Evolutionary conservation across 2,888 invertebrate genomes (phyloP), one percentile per base, ranked within the genome.

Genomic region (Callinectes sapidus): DNA sequence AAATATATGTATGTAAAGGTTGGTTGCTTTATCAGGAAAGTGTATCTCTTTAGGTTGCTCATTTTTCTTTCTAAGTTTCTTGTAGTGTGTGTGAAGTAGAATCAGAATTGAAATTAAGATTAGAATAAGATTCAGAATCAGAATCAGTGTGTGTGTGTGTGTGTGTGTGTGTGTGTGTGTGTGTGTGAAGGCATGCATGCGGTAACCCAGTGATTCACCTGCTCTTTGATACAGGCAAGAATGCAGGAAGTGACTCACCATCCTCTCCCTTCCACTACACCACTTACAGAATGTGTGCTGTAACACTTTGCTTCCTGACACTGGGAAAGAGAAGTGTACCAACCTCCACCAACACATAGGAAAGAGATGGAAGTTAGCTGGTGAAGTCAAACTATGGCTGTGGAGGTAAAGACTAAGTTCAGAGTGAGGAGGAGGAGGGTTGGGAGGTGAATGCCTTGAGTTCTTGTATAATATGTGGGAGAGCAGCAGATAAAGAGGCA

Each of bases 151-250:
- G 61, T 61, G 61, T 61, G 61, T 61, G 61, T 61, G 61, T 61
- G 61, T 61, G 61, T 61, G 61, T 61, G 61, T 61, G 61, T 61
- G 61, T 61, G 61, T 61, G 61, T 61, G 61, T 61, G 61, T 61
- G 61, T 61, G 61, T 61, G 61, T 61, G 61, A 18, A 61, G 16
- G 61, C 23, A 23, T 61, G 61, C 23, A 23, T 61, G 61, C 23
- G 6, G 8, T 10, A 48, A 23, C 23, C 23, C 23, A 23, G 61
- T 61, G 61, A 48, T 61, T 61, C 18, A 61, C 61, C 61, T 61
- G 18, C 61, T 61, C 61, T 61, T 5, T 18, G 61, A 61, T 13
- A 23, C 61, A 18, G 23, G 18, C 61, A 61, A 61, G 61, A 23
- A 18, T 61, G 61, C 61, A 61, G 61, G 61, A 61, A 61, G 61